Base-by-base conservation (phyloP, 1,140 invertebrate species). In the Lutraria rhynchaena region DNA sequence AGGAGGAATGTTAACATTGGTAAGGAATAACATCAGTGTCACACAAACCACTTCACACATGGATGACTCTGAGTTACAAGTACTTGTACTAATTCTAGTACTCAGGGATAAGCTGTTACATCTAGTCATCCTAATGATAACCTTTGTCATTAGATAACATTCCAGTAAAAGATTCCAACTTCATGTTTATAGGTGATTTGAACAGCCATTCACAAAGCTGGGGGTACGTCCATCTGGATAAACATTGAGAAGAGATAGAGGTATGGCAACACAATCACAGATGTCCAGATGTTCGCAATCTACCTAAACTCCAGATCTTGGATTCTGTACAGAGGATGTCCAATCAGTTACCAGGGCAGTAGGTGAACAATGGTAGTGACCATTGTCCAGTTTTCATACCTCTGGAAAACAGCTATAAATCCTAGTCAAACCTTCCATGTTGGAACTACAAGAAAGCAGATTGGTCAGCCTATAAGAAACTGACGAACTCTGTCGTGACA, bases 151-250 rank as follows among this genome's bases (percentile, higher is more conserved):
- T 61, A 35, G 60, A 78, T 35, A 78, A 9, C 57, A 63, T 70
- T 37, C 53, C 31, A 19, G 46, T 46, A 37, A 5, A 49, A 37
- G 63, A 78, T 33, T 69, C 41, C 19, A 73, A 51, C 29, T 82
- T 63, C 51, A 24, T 83, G 13, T n/a, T 83, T 4, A 60, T 80
- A 19, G 80, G 74, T 41, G 81, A 85, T 69, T 82, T 82, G 53
- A 84, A 84, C 78, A 82, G 82, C 61, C 85, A 86, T 29, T 86
- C 85, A 0, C 81, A 69, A 35, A 85, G 81, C 75, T 86, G 83
- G 81, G 76, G 69, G 46, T 83, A 75, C 69, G 70, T 80, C 17
- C 51, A 74, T n/a, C 33, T 85, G 33, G 57, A 83, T 53, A 63
- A 22, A 22, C 57, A 65, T 13, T 63, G 80, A 41, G 83, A 82